Base-by-base conservation (phyloP, 1,140 invertebrate genomes). In the Agraylea sexmaculata region DNA sequence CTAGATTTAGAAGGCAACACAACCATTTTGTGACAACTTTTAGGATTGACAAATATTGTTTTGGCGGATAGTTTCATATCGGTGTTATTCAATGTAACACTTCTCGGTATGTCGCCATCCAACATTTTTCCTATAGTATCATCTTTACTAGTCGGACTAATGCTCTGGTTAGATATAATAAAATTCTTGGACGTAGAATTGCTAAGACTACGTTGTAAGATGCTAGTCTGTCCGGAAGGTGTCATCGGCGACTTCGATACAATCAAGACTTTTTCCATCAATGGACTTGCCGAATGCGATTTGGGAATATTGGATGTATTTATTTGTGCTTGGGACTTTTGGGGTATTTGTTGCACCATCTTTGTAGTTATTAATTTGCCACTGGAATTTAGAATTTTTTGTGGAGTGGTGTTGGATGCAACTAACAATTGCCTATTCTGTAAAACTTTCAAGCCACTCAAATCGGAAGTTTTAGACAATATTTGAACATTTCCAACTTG, bases 1-100 rank as follows among this genome's bases (percentile, higher is more conserved):
- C 59, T 43, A 10, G 47, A 42, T 45, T 60, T 63, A 6, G 62
- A 59, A 0, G 65, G 65, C 21, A 68, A 29, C 3, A 68, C 63
- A 15, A 68, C 62, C 65, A 66, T 68, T 49, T 66, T 68, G 49
- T 68, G 63, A 5, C 62, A 63, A 4, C 61, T 61, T 51, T 66
- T 68, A 7, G 62, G 60, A 50, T 66, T 68, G 11, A 68, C 43
- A 23, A 68, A 57, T 15, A 66, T 58, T 19, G 65, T 61, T 54
- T 66, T 68, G 1, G 65, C 60, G 4, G 62, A 62, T 5, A 68
- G 59, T 54, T 66, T 68, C 13, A 66, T 44, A 45, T 68, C 65
- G 17, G 62, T 63, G 11, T 62, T 61, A n/a, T 59, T 62, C 16
- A 66, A 58, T 6, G 61, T 62, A 25, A 66, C 42, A 11, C 54